These are phyloP conservation scores for Orchesella flavescens DNA, from an alignment of 2,888 invertebrate species.

Conservation along the genomic window DNA sequence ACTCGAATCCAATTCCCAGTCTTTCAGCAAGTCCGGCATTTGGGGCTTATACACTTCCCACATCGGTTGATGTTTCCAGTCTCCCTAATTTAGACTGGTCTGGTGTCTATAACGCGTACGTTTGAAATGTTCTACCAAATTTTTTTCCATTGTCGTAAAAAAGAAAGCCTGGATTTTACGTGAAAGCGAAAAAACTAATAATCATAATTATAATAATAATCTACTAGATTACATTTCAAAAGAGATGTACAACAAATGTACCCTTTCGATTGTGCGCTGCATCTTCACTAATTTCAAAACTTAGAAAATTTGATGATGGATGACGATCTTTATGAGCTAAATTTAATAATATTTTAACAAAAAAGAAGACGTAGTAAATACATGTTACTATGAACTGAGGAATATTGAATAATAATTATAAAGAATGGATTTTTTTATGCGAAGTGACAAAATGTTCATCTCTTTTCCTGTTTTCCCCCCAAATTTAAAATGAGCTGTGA, in stretches of 20 bases:
- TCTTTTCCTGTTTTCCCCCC: too few species aligned
- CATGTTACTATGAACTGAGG: too few species aligned
- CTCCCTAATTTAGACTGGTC: slow-evolving; percentile 72
- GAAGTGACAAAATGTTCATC: too few species aligned
- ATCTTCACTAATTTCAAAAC: neutral
- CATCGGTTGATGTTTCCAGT: slow-evolving; percentile 72
- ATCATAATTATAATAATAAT: neutral
- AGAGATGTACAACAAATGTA: neutral
- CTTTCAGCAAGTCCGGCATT: slow-evolving; percentile 71
- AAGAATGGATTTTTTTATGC: too few species aligned
- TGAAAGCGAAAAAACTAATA: neutral
- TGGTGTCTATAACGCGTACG: slow-evolving; percentile 71
- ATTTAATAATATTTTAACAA: too few species aligned
- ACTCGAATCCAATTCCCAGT: slow-evolving; percentile 70
- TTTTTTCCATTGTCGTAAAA: slow-evolving; percentile 20
- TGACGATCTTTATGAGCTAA: too few species aligned
- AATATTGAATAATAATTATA: too few species aligned
- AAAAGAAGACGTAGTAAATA: too few species aligned
- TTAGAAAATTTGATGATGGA: too few species aligned
- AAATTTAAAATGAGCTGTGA: too few species aligned
- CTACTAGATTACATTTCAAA: neutral
- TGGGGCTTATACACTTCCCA: slow-evolving; percentile 71
- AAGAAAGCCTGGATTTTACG: slow-evolving; percentile 1
- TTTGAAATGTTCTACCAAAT: slow-evolving; percentile 43
- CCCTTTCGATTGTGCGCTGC: neutral